Percentiles rank a stretch among this genome's conserved stretches.
Evolutionary conservation across 1,140 invertebrate species (phyloP).

Genomic region (Penaeus chinensis): DNA sequence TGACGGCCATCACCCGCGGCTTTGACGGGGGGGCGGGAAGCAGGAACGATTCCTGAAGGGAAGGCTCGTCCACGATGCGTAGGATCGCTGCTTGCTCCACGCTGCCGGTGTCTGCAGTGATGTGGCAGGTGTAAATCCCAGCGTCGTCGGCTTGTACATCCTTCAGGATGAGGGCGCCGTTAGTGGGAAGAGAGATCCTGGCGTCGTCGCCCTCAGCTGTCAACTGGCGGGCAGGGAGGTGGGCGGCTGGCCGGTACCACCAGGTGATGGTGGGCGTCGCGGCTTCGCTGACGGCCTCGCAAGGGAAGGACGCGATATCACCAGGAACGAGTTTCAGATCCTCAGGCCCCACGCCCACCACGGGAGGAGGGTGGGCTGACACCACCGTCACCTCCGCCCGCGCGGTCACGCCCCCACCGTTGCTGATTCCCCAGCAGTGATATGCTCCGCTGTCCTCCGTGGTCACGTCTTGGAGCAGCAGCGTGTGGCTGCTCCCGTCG

Average conservation of each 20-base stretch:
- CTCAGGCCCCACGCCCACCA: slow-evolving; percentile 43
- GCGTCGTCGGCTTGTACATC: slow-evolving; percentile 71
- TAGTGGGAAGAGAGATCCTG: slow-evolving; percentile 23
- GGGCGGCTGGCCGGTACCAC: slow-evolving; percentile 55
- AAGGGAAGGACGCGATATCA: slow-evolving; percentile 23
- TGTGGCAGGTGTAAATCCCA: slow-evolving; percentile 84
- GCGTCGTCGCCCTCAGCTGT: slow-evolving; percentile 17
- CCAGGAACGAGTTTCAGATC: slow-evolving; percentile 32
- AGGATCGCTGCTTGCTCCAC: slow-evolving; percentile 45
- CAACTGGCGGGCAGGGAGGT: slow-evolving; percentile 50
- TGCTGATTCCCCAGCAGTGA: slow-evolving; percentile 42
- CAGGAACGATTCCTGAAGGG: background rate
- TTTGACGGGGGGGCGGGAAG: slow-evolving; percentile 50
- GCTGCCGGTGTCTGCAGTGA: slow-evolving; percentile 80
- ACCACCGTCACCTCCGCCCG: slow-evolving; percentile 41
- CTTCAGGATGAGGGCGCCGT: slow-evolving; percentile 32
- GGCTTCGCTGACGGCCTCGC: slow-evolving; percentile 45
- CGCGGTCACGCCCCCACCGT: slow-evolving; percentile 42
- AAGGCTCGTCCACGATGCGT: slow-evolving; percentile 19
- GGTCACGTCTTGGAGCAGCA: background rate
- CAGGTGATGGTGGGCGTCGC: slow-evolving; percentile 40
- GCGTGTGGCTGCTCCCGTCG: slow-evolving; percentile 19
- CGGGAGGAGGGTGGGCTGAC: slow-evolving; percentile 43
- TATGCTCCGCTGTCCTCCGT: slow-evolving; percentile 69
- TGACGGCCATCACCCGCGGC: slow-evolving; percentile 66